Evolutionary conservation across 2,888 invertebrate genomes (phyloP).

Genomic region (Calameuta filiformis): DNA sequence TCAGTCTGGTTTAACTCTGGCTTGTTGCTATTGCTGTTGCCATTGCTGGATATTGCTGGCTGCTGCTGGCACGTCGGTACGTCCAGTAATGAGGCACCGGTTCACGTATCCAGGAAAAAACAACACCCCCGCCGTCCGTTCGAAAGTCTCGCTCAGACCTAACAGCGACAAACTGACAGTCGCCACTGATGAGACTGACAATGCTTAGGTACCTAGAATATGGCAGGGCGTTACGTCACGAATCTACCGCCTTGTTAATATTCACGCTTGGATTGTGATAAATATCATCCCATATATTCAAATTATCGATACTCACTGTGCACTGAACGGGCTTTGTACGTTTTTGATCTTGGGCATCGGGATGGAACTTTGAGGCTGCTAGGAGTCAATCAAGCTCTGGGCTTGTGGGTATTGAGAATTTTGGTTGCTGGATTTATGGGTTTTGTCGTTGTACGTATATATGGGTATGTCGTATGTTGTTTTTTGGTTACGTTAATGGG

Average conservation of each 20-base stretch:
- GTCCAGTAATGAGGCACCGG: background rate
- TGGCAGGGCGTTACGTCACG: slow-evolving; percentile 1
- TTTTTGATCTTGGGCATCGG: slow-evolving; percentile 7
- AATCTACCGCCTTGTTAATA: slow-evolving; percentile 9
- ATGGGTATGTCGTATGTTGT: background rate
- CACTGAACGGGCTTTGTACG: slow-evolving; percentile 9
- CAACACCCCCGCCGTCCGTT: background rate
- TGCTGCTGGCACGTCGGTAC: background rate
- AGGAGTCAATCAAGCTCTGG: slow-evolving; percentile 16
- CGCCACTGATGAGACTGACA: slow-evolving; percentile 17
- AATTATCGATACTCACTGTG: slow-evolving; percentile 20
- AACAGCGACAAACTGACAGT: slow-evolving; percentile 15
- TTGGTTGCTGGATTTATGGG: background rate
- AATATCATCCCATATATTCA: slow-evolving; percentile 21
- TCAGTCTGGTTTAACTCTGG: background rate
- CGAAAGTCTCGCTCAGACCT: slow-evolving; percentile 6
- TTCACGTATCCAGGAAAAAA: background rate
- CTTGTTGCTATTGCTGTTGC: background rate
- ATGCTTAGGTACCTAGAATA: slow-evolving; percentile 3
- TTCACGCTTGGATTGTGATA: slow-evolving; percentile 9
- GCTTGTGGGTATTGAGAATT: slow-evolving; percentile 10
- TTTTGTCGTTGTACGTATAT: background rate
- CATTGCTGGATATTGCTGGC: background rate
- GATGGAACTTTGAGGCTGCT: background rate
- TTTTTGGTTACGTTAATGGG: background rate